Conservation (phyloP, 2,888 invertebrate genomes). For the Tachina grossa region DNA sequence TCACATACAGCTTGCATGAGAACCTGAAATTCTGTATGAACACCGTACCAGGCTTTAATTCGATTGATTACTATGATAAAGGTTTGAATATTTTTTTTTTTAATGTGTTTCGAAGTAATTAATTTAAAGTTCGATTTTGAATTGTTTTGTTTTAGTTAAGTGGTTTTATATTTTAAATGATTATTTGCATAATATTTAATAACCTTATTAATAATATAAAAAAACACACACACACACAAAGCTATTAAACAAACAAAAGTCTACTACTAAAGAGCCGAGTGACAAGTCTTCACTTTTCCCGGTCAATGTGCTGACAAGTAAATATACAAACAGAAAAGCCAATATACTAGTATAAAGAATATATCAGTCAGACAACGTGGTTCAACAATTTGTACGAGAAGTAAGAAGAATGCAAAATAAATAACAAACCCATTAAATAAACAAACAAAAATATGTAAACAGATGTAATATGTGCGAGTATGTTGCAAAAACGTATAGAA, state of each 20-base stretch:
- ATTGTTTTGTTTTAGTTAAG: no score
- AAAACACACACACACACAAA: background rate
- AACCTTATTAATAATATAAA: background rate
- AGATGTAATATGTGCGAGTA: background rate
- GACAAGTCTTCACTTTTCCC: slow-evolving; percentile 37
- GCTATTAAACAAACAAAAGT: background rate
- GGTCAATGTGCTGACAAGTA: slow-evolving; percentile 56
- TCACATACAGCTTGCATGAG: no score
- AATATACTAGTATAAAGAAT: slow-evolving; percentile 24
- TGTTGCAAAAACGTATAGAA: slow-evolving; percentile 6
- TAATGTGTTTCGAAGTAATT: no score
- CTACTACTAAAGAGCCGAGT: background rate
- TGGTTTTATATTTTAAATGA: background rate
- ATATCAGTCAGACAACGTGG: slow-evolving; percentile 43
- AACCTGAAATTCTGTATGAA: no score
- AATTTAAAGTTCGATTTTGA: no score
- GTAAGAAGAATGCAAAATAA: slow-evolving; percentile 34
- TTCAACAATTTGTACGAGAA: slow-evolving; percentile 26
- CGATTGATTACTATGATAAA: no score
- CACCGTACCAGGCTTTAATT: no score
- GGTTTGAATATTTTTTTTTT: no score
- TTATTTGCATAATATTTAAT: background rate
- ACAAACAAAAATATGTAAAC: slow-evolving; percentile 56
- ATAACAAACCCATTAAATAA: slow-evolving; percentile 37
- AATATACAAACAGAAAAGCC: slow-evolving; percentile 16